Conservation (phyloP, 2,113 vertebrate genomes). For the Balaeniceps rex region DNA sequence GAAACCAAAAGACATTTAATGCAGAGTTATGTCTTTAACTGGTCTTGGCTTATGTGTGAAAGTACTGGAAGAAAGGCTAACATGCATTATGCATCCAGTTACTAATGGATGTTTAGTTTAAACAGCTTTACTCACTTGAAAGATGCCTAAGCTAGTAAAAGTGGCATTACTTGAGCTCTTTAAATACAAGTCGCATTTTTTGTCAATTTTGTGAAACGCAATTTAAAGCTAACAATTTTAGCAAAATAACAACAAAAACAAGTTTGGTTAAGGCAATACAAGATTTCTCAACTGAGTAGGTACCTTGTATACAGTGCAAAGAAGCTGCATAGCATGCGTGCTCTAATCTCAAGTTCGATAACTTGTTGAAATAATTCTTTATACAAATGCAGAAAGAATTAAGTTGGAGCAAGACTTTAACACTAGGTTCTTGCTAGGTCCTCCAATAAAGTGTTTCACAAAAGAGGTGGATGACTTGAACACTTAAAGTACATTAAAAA, state of each 20-base stretch:
- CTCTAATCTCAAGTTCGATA: background rate
- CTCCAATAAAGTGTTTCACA: background rate
- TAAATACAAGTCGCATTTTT: background rate
- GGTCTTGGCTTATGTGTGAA: background rate
- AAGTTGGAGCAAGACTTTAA: background rate
- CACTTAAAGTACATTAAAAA: background rate
- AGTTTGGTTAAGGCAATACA: background rate
- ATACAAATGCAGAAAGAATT: background rate
- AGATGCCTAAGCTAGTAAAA: background rate
- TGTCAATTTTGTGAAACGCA: background rate
- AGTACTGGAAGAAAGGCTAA: background rate
- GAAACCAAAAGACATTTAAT: background rate
- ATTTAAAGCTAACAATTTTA: background rate
- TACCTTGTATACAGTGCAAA: background rate
- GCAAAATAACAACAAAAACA: background rate
- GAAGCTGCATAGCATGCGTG: background rate
- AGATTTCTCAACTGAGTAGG: background rate
- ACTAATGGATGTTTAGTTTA: background rate
- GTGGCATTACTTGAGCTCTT: background rate
- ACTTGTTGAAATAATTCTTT: background rate
- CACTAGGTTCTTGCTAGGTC: background rate
- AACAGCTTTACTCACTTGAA: background rate
- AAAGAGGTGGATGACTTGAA: background rate
- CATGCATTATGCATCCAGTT: background rate
- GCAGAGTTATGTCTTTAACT: background rate